Evolutionary conservation across 2,888 invertebrate species (phyloP).

Genomic region (Argyra leucocephala): DNA sequence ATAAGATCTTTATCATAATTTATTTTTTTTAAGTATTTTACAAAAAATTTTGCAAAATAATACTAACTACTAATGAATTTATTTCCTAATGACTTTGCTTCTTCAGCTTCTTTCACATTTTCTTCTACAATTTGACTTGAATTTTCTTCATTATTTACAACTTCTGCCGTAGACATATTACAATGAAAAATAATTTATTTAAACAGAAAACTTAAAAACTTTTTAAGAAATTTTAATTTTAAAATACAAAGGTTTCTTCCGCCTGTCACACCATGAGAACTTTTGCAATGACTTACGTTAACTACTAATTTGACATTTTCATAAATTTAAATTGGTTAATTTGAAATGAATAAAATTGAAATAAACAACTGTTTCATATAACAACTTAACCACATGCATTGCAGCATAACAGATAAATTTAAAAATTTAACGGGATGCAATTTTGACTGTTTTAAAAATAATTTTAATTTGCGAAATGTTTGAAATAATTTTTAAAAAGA

Average conservation of each 20-base stretch:
- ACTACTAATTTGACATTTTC: background rate
- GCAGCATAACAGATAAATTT: no score
- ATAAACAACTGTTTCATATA: no score
- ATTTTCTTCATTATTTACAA: constrained; percentile 31
- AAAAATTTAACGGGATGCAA: no score
- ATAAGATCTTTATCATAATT: background rate
- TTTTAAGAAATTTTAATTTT: background rate
- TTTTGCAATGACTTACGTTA: background rate
- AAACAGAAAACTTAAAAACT: background rate
- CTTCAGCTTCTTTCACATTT: constrained; percentile 16
- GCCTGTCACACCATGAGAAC: constrained; percentile 6
- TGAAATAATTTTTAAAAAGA: no score
- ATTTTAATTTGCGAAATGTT: no score
- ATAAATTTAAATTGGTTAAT: no score
- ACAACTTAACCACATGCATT: no score
- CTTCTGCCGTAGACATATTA: constrained; percentile 35
- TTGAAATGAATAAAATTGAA: no score
- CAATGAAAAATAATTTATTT: background rate
- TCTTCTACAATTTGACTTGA: constrained; percentile 23
- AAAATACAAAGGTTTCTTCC: constrained; percentile 2
- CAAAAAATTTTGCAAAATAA: background rate
- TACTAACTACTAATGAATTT: background rate
- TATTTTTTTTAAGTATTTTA: background rate
- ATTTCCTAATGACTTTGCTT: constrained; percentile 13
- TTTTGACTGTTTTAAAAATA: no score